Evolutionary conservation across 2,113 vertebrate species (phyloP).

Genomic region (Seriola aureovittata): DNA sequence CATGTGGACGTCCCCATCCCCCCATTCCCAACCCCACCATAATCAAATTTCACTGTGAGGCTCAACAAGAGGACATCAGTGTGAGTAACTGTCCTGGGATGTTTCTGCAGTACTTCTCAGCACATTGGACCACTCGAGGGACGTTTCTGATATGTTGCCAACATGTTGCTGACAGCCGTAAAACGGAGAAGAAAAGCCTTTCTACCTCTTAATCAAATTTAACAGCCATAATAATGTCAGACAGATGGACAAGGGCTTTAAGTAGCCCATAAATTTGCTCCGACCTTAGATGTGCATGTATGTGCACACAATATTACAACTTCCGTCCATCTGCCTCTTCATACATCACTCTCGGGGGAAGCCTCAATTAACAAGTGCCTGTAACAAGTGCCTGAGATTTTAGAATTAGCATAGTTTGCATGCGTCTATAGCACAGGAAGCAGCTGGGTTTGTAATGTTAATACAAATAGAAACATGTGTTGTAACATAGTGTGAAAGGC

Average conservation of each 20-base stretch:
- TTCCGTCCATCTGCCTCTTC: too few species aligned
- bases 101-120: slow-evolving; percentile 18
- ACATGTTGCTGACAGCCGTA: slow-evolving; percentile 28
- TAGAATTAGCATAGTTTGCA: too few species aligned
- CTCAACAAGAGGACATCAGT: slow-evolving; percentile 29
- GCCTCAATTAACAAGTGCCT: too few species aligned
- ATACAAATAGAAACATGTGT: too few species aligned
- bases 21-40: slow-evolving; percentile 25
- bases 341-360: too few species aligned
- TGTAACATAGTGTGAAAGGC: too few species aligned
- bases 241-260: slow-evolving; percentile 6
- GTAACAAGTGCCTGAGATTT: too few species aligned
- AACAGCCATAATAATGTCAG: slow-evolving; percentile 34
- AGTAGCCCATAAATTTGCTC: not conserved
- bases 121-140: not conserved
- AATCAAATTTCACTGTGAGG: slow-evolving; percentile 57
- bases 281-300: too few species aligned
- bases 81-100: slow-evolving; percentile 14
- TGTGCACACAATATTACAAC: too few species aligned
- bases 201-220: slow-evolving; percentile 42
- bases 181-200: slow-evolving; percentile 11
- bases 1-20: not conserved
- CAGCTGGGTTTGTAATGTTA: too few species aligned
- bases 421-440: too few species aligned
- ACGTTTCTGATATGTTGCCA: not conserved